phyloP scores from a whole-genome alignment of 2,113 vertebrate genomes.

The Pipa parva region DNA sequence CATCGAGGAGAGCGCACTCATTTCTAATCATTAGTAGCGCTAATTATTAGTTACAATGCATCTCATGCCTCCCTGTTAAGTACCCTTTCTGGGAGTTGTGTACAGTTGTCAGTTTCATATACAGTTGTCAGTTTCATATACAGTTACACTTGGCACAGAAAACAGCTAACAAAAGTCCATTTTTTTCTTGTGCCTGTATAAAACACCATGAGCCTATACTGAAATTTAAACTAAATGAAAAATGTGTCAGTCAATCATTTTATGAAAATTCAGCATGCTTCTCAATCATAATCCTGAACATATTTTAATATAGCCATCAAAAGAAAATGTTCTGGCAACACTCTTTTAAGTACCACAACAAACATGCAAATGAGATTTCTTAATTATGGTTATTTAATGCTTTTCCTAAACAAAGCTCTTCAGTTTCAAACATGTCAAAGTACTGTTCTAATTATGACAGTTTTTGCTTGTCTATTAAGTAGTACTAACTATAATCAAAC shows the following conservation, averaged over 20 bases:
- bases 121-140: no score
- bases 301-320: slow-evolving; percentile 41
- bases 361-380: slow-evolving; percentile 41
- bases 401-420: slow-evolving; percentile 40
- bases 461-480: slow-evolving; percentile 26
- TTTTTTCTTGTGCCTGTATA: background rate
- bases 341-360: slow-evolving; percentile 39
- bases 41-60: no score
- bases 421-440: slow-evolving; percentile 29
- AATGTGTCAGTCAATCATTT: slow-evolving; percentile 18
- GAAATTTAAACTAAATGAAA: background rate
- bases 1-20: no score
- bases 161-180: no score
- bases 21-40: no score
- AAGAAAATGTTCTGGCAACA: slow-evolving; percentile 39
- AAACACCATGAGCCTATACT: background rate
- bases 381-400: slow-evolving; percentile 42
- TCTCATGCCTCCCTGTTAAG: no score
- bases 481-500: slow-evolving; percentile 31
- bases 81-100: no score
- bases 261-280: slow-evolving; percentile 1
- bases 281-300: slow-evolving; percentile 39
- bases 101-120: no score
- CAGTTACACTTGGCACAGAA: no score
- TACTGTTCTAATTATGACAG: slow-evolving; percentile 19